Conservation (phyloP, 2,888 invertebrate genomes). For the Drosophila infuscata region DNA sequence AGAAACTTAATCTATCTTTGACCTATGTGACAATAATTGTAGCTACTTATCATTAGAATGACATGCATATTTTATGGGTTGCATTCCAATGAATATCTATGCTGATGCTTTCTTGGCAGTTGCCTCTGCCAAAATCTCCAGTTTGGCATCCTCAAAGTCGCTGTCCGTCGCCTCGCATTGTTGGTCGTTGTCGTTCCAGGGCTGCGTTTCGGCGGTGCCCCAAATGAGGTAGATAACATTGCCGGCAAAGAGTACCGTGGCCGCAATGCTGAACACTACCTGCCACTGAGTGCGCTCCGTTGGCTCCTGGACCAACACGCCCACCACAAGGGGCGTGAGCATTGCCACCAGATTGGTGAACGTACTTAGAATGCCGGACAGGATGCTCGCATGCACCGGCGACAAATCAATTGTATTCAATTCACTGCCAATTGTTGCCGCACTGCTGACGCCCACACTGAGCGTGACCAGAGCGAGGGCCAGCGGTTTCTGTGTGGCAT, state of each 20-base stretch:
- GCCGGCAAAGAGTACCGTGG: conserved; percentile 88
- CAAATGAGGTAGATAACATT: conserved; percentile 90
- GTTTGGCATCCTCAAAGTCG: conserved; percentile 51
- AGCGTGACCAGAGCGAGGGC: conserved; percentile 86
- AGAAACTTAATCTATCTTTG: conserved; percentile 9
- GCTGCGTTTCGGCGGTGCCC: conserved; percentile 88
- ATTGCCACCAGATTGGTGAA: conserved; percentile 87
- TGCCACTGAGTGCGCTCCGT: conserved; percentile 89
- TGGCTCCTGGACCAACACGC: conserved; percentile 85
- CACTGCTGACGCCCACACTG: conserved; percentile 85
- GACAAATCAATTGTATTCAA: conserved; percentile 88
- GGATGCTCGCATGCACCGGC: conserved; percentile 88
- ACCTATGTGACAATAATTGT: conserved; percentile 9
- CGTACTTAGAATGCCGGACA: conserved; percentile 89
- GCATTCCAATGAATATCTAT: neutral
- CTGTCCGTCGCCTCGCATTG: conserved; percentile 15
- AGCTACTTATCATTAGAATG: conserved; percentile 2
- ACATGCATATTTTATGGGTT: conserved; percentile 13
- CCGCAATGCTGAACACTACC: conserved; percentile 89
- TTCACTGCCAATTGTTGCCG: conserved; percentile 84
- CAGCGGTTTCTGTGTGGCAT: conserved; percentile 79
- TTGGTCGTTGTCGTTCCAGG: conserved; percentile 87
- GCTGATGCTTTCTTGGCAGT: neutral
- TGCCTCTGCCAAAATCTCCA: conserved; percentile 35
- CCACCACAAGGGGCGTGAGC: conserved; percentile 87